Evolutionary conservation across 2,797 vertebrate species (phyloP).

Genomic region (Geotrypetes seraphini): DNA sequence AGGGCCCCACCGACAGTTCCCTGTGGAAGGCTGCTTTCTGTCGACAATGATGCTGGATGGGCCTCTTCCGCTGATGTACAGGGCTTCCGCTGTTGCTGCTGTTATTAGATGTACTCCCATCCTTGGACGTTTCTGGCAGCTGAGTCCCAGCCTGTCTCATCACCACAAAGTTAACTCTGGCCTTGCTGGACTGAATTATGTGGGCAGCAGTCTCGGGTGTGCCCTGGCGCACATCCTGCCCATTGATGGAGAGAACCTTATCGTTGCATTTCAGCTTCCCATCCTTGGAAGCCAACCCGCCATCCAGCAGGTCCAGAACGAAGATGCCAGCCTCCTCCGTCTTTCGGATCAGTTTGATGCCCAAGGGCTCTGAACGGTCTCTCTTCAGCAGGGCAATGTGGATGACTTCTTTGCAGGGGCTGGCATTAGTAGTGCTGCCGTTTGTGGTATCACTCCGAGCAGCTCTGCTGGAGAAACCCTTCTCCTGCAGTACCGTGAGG

Average conservation of each 20-base stretch:
- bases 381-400: slow-evolving; percentile 77
- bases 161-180: slow-evolving; percentile 82
- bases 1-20: slow-evolving; percentile 75
- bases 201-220: slow-evolving; percentile 85
- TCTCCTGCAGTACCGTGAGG: slow-evolving; percentile 83
- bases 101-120: slow-evolving; percentile 50
- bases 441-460: too few species aligned
- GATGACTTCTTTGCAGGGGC: slow-evolving; percentile 61
- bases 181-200: slow-evolving; percentile 85
- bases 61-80: too few species aligned
- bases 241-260: slow-evolving; percentile 83
- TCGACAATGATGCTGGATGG: too few species aligned
- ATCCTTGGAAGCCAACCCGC: slow-evolving; percentile 80
- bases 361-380: slow-evolving; percentile 70
- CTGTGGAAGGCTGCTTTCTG: too few species aligned
- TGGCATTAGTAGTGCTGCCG: accelerated
- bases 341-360: slow-evolving; percentile 87
- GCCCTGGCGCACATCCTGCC: slow-evolving; percentile 80
- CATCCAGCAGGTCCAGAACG: slow-evolving; percentile 77
- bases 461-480: slow-evolving; percentile 69
- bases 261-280: slow-evolving; percentile 80
- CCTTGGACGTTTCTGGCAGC: slow-evolving; percentile 49
- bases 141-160: slow-evolving; percentile 53
- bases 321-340: slow-evolving; percentile 80
- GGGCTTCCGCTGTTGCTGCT: too few species aligned